Evolutionary conservation across 1,140 invertebrate species (phyloP), one percentile per base, ranked within the genome.

Genomic region (Acyrthosiphon pisum): DNA sequence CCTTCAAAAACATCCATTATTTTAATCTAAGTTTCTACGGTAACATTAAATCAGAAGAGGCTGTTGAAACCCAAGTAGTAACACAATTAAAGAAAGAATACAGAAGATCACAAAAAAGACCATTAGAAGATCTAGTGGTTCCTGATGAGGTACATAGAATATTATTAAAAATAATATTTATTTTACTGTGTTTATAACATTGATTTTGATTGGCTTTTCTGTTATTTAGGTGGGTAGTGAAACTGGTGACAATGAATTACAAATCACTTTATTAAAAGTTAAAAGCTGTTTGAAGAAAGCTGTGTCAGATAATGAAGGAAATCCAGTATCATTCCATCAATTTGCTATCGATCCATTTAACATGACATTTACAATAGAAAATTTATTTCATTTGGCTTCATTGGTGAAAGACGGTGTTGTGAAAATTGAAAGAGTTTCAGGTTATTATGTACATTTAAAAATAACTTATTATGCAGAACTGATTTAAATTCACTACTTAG

Each of bases 331-430:
- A 26, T 86, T 93, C 26, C 20, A 53, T 18, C 44, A 30, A 11
- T 93, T 93, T 93, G 81, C 37, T 50, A 53, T 93, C 56, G 81
- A 93, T 56, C 91, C 91, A 93, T 83, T 56, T 44, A 93, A 81
- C 22, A 14, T 93, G 2, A 7, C 91, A 56, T 53, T 8, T 30
- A 86, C 48, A 37, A 37, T 93, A 56, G 91, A 93, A 93, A 93
- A 93, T 86, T 37, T 93, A 35, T 93, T 93, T 93, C 22, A 93
- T 84, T 30, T 93, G 35, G 35, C 91, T 93, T 86, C 48, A 53
- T 53, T 93, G 56, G 81, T 37, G 0, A 93, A 93, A 37, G 91
- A 93, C 9, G 6, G 6, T 35, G 1, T 50, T 37, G 44, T 92
- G 1, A 84, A 50, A 92, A 92, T 92, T 18, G 48, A 53, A 53